These are phyloP conservation scores for Cairina moschata DNA, from an alignment of 2,113 vertebrate genomes.

Conservation along the genomic window DNA sequence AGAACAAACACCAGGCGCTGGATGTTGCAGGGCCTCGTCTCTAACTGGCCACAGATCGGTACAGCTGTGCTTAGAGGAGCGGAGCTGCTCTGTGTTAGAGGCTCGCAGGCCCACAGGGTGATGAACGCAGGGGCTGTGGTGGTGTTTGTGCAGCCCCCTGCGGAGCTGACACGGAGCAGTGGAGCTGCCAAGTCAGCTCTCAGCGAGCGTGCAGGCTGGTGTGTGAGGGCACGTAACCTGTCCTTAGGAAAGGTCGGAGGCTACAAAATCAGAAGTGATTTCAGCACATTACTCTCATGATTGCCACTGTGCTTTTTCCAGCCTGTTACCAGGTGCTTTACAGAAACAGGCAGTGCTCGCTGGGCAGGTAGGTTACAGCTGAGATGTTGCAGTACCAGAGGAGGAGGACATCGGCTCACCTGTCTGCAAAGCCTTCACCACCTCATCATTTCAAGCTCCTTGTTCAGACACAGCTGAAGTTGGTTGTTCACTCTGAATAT, in stretches of 20 bases:
- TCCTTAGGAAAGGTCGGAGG: neutral
- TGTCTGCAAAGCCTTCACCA: neutral
- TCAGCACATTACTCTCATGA: neutral
- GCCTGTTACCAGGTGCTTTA: rapidly evolving
- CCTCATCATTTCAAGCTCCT: neutral
- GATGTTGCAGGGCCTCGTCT: rapidly evolving
- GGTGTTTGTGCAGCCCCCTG: neutral
- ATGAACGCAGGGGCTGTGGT: neutral
- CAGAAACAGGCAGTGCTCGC: neutral
- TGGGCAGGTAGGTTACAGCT: neutral
- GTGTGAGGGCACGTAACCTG: neutral
- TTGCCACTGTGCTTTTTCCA: neutral
- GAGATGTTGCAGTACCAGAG: neutral
- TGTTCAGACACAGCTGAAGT: neutral
- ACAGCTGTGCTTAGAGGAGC: rapidly evolving
- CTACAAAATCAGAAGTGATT: neutral
- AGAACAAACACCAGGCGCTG: rapidly evolving
- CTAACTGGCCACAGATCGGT: neutral
- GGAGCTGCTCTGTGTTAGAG: rapidly evolving
- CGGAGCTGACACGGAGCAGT: neutral
- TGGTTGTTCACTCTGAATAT: neutral
- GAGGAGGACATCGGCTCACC: neutral
- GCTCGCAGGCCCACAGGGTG: rapidly evolving
- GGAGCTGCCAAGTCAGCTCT: neutral
- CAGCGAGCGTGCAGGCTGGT: rapidly evolving